A percentile compares a stretch with the other conserved stretches of the same genome.
These are phyloP conservation scores for Anolis carolinensis DNA, from an alignment of 2,113 vertebrate species.

Conservation along the genomic window DNA sequence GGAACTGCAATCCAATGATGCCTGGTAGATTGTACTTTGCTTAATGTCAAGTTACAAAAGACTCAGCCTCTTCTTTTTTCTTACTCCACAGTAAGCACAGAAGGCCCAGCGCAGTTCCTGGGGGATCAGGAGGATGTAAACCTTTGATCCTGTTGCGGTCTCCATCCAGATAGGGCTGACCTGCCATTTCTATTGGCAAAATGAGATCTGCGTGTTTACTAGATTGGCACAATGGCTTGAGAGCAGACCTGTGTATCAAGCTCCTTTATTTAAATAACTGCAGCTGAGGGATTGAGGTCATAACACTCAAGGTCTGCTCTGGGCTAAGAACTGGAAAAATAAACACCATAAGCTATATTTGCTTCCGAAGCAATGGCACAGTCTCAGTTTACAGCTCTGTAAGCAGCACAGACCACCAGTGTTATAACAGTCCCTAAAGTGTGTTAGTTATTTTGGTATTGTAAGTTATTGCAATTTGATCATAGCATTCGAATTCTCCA, in stretches of 20 bases:
- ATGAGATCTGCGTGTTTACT: background rate
- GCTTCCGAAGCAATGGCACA: slow-evolving; percentile 2
- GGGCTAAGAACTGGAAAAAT: background rate
- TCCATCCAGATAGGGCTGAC: no score
- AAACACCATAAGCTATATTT: background rate
- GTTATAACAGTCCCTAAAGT: background rate
- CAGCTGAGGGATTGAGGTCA: background rate
- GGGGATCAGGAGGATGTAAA: no score
- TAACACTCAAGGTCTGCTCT: background rate
- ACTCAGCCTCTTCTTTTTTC: no score
- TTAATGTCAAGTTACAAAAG: no score
- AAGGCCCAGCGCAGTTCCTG: no score
- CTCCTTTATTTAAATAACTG: background rate
- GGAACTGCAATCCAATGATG: no score
- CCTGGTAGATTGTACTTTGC: no score
- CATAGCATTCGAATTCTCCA: background rate
- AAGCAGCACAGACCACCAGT: background rate
- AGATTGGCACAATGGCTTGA: background rate
- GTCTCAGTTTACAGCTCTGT: background rate
- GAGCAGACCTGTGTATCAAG: background rate
- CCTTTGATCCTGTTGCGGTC: no score
- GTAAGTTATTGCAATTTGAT: background rate
- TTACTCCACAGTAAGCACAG: no score
- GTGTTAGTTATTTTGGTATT: slow-evolving; percentile 17
- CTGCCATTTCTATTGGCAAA: background rate